phyloP scores from a whole-genome alignment of 2,888 invertebrate species.

The Psylliodes chrysocephalus region DNA sequence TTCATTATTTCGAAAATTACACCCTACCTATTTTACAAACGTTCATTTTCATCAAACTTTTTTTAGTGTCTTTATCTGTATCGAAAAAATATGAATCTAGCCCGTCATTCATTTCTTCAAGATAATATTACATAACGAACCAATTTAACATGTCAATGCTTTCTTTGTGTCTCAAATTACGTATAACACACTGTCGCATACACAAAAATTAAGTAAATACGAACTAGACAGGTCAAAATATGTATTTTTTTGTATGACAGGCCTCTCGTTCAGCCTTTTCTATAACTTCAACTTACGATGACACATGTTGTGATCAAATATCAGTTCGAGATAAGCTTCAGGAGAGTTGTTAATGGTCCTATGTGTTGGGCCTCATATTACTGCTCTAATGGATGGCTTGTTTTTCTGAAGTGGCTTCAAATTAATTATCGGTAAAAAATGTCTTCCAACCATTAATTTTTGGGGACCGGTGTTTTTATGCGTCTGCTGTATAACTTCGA shows the following conservation, averaged over 20 bases:
- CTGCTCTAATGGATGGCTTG: conserved; percentile 62
- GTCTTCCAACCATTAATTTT: conserved; percentile 43
- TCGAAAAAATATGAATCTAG: too few species aligned
- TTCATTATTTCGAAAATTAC: too few species aligned
- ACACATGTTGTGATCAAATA: conserved; percentile 59
- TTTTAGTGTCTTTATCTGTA: too few species aligned
- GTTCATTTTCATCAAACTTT: too few species aligned
- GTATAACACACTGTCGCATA: conserved; percentile 5
- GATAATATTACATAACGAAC: neutral
- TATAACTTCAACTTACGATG: conserved; percentile 52
- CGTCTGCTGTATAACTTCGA: conserved; percentile 23
- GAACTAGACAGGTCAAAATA: conserved; percentile 38
- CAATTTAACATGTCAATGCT: conserved; percentile 9
- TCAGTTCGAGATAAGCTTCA: conserved; percentile 52
- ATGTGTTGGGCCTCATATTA: conserved; percentile 59
- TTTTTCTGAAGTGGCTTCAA: conserved; percentile 61
- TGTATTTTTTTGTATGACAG: conserved; percentile 31
- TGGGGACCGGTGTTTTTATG: conserved; percentile 38
- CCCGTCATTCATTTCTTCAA: neutral
- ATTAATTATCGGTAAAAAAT: conserved; percentile 58
- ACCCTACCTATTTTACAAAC: too few species aligned
- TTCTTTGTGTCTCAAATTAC: conserved; percentile 19
- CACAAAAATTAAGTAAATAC: conserved; percentile 17
- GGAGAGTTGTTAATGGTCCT: conserved; percentile 57
- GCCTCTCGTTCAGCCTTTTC: conserved; percentile 38